Evolutionary conservation across 2,797 vertebrate species (phyloP).

Genomic region (Apogon hyalosoma): DNA sequence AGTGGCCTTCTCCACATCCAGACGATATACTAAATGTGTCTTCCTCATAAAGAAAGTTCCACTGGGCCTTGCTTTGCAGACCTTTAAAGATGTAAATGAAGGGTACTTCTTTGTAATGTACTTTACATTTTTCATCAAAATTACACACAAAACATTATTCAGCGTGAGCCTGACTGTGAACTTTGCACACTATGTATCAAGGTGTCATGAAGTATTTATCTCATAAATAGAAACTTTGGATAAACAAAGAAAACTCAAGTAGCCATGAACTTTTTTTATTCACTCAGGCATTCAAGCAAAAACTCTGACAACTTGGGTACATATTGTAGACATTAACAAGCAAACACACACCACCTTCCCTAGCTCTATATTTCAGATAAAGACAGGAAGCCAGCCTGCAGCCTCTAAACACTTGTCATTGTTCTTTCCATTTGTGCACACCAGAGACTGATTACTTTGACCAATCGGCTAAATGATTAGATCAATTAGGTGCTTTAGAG

Average conservation of each 20-base stretch:
- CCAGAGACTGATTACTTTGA: constrained; percentile 82
- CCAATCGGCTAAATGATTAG: constrained; percentile 84
- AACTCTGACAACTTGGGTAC: constrained; percentile 11
- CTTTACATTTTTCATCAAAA: constrained; percentile 68
- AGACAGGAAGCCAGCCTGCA: constrained; percentile 47
- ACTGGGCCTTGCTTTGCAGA: constrained; percentile 61
- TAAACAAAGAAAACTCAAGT: constrained; percentile 33
- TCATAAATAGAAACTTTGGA: constrained; percentile 54
- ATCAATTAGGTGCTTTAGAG: constrained; percentile 82
- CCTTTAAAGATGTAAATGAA: constrained; percentile 75
- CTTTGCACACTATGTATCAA: constrained; percentile 42
- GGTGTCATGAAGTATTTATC: constrained; percentile 51
- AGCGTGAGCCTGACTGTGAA: constrained; percentile 38
- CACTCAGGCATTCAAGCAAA: constrained; percentile 20
- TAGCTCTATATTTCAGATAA: constrained; percentile 30
- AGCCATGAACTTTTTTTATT: constrained; percentile 40
- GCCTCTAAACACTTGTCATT: constrained; percentile 73
- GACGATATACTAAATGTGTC: constrained; percentile 77
- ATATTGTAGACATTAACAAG: constrained; percentile 13
- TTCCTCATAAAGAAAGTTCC: constrained; percentile 75
- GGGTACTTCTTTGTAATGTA: constrained; percentile 57
- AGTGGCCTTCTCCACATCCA: constrained; percentile 79
- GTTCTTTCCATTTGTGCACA: constrained; percentile 77
- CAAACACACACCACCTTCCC: neutral
- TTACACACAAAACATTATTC: constrained; percentile 60